These are phyloP conservation scores for Etheostoma spectabile DNA, from an alignment of 2,113 vertebrate species.

Conservation along the genomic window DNA sequence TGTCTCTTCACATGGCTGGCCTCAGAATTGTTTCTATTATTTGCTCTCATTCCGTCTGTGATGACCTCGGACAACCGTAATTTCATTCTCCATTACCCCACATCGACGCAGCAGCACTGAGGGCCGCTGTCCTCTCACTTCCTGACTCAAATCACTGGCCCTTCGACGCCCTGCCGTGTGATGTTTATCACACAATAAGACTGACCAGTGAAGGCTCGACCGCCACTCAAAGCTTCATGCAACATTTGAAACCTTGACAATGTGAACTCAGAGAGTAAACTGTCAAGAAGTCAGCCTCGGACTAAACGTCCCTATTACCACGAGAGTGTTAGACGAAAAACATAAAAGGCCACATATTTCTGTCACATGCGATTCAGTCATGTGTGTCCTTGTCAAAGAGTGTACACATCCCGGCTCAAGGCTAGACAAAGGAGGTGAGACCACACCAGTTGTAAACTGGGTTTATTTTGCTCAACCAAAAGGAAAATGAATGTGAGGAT, in stretches of 20 bases:
- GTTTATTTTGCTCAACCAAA: background rate
- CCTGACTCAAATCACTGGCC: conserved; percentile 43
- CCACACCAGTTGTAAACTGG: no score
- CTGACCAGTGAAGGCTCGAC: conserved; percentile 5
- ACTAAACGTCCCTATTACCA: conserved; percentile 9
- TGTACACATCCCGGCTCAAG: no score
- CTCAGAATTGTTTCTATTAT: conserved; percentile 68
- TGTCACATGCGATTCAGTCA: background rate
- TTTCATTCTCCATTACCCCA: conserved; percentile 79
- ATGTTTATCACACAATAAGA: conserved; percentile 46
- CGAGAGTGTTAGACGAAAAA: background rate
- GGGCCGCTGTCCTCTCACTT: conserved; percentile 45
- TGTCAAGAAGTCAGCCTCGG: conserved; percentile 16
- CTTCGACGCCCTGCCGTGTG: conserved; percentile 8
- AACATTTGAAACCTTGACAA: conserved; percentile 36
- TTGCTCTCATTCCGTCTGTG: conserved; percentile 55
- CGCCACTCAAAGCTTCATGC: conserved; percentile 18
- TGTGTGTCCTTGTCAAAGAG: background rate
- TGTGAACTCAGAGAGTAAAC: conserved; percentile 24
- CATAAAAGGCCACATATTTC: background rate
- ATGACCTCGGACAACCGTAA: conserved; percentile 69
- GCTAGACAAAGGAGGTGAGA: background rate
- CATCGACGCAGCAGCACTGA: conserved; percentile 26
- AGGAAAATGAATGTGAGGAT: background rate
- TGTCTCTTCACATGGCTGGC: conserved; percentile 47